These are phyloP conservation scores for Enteromius unitaeniatus DNA, from an alignment of 2,797 vertebrate genomes.

Conservation along the genomic window DNA sequence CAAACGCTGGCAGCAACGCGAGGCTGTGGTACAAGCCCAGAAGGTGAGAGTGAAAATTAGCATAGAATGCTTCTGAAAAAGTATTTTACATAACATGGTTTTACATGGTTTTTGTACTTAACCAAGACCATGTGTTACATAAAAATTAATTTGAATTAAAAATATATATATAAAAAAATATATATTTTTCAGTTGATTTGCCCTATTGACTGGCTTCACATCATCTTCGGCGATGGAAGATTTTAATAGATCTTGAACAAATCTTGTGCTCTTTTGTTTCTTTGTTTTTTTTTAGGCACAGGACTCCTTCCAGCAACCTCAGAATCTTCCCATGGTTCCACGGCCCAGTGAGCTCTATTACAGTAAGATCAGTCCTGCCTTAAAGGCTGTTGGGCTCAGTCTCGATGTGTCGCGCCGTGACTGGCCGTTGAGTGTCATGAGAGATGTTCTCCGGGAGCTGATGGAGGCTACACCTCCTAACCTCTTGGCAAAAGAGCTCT, in stretches of 20 bases:
- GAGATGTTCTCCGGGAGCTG: conserved; percentile 92
- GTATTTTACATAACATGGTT: not conserved
- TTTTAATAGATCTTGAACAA: no score
- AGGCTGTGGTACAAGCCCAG: conserved; percentile 91
- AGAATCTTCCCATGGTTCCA: conserved; percentile 91
- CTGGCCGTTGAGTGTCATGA: conserved; percentile 96
- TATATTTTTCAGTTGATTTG: not conserved
- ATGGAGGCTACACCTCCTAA: conserved; percentile 97
- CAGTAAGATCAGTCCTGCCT: conserved; percentile 94
- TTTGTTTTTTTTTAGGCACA: conserved; percentile 75
- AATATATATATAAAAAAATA: no score
- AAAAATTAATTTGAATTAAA: not conserved
- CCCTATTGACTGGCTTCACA: not conserved
- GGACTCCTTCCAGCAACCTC: conserved; percentile 90
- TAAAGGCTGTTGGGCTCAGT: conserved; percentile 93
- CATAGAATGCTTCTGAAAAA: not conserved
- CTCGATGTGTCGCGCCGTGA: conserved; percentile 93
- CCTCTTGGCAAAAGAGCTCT: conserved; percentile 97
- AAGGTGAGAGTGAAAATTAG: conserved; percentile 81
- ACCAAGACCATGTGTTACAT: not conserved
- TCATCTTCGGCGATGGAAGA: not conserved
- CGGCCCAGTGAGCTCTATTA: conserved; percentile 98
- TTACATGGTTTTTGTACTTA: not conserved
- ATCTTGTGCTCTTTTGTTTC: no score
- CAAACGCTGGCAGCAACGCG: conserved; percentile 97